Percentiles rank a stretch among this genome's conserved stretches.
Conservation (phyloP, 2,113 vertebrate genomes). For the Eulemur rufifrons region DNA sequence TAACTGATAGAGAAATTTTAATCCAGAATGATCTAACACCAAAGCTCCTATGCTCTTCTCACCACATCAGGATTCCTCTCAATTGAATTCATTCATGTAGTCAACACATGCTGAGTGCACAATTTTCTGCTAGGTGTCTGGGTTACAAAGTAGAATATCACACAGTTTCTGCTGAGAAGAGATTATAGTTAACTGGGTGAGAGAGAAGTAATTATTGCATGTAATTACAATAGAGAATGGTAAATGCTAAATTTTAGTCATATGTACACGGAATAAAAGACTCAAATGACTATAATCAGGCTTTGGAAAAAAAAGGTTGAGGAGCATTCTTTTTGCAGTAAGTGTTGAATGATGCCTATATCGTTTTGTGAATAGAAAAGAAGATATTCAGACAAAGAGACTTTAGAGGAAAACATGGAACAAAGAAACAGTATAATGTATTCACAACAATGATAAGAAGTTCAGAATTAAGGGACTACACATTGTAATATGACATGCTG, state of each 20-base stretch:
- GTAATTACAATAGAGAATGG: not conserved
- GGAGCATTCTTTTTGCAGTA: not conserved
- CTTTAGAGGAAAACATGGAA: fast-evolving
- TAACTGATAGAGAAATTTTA: not conserved
- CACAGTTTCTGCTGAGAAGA: not conserved
- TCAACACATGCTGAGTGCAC: not conserved
- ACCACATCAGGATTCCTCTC: not conserved
- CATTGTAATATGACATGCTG: no score
- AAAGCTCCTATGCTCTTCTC: not conserved
- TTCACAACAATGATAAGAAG: not conserved
- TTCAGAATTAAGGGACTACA: not conserved
- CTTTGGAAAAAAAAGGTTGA: not conserved
- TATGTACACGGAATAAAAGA: not conserved
- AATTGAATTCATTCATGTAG: not conserved
- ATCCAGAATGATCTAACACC: not conserved
- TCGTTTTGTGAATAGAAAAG: not conserved
- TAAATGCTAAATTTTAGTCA: not conserved
- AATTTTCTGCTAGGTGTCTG: not conserved
- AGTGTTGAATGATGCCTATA: not conserved
- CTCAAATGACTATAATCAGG: not conserved
- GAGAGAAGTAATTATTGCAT: not conserved
- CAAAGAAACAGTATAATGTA: not conserved
- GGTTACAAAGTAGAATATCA: not conserved
- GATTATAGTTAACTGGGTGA: not conserved
- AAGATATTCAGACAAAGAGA: not conserved